Percentiles rank a stretch among this genome's conserved stretches.
These are phyloP conservation scores for Venturia canescens DNA, from an alignment of 1,140 invertebrate species.

Conservation along the genomic window DNA sequence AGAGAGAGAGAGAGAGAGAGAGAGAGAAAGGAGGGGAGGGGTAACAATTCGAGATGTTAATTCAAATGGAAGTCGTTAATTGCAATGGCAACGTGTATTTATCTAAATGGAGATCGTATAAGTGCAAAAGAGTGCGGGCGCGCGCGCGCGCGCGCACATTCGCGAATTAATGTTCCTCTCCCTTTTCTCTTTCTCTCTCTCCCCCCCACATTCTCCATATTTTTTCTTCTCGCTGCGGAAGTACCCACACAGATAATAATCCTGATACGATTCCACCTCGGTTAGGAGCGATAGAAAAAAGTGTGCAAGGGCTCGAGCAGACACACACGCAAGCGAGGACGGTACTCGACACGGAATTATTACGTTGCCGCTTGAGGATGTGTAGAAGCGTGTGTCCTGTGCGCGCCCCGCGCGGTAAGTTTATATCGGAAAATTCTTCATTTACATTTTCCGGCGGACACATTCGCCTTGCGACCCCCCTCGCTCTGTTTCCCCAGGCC, in stretches of 20 bases:
- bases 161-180: slow-evolving; percentile 48
- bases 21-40: slow-evolving; percentile 13
- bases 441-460: slow-evolving; percentile 34
- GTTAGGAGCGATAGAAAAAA: slow-evolving; percentile 51
- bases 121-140: slow-evolving; percentile 51
- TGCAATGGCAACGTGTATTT: slow-evolving; percentile 50
- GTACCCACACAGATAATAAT: slow-evolving; percentile 32
- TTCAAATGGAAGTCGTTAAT: slow-evolving; percentile 54
- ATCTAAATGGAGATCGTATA: slow-evolving; percentile 53
- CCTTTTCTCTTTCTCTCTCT: slow-evolving; percentile 7
- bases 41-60: slow-evolving; percentile 37
- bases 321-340: not conserved
- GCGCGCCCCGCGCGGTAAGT: not conserved
- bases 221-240: slow-evolving; percentile 32
- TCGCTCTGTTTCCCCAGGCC: too few relatives aligned
- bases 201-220: not conserved
- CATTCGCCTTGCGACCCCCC: too few relatives aligned
- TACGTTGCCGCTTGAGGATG: slow-evolving; percentile 55
- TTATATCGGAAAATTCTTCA: slow-evolving; percentile 33
- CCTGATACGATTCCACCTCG: slow-evolving; percentile 27
- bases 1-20: slow-evolving; percentile 21
- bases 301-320: slow-evolving; percentile 53
- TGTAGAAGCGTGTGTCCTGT: slow-evolving; percentile 8
- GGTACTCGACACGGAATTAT: not conserved
- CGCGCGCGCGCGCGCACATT: slow-evolving; percentile 39